Evolutionary conservation across 2,888 invertebrate species (phyloP).

Genomic region (Thymelicus sylvestris): DNA sequence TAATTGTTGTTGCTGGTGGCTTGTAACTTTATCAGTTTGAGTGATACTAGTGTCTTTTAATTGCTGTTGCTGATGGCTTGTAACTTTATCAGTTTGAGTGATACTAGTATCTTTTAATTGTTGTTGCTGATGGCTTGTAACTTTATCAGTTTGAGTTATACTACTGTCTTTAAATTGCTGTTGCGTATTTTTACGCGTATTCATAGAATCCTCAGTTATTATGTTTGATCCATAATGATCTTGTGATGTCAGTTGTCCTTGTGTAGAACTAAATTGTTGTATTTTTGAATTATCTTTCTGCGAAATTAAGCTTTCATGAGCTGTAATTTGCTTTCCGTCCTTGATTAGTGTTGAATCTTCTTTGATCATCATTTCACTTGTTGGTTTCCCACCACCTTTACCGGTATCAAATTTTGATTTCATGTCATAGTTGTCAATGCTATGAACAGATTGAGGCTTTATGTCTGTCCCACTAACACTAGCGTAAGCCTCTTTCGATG

Average conservation of each 20-base stretch:
- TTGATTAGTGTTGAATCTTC: constrained; percentile 73
- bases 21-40: constrained; percentile 51
- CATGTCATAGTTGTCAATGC: constrained; percentile 81
- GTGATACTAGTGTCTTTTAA: constrained; percentile 26
- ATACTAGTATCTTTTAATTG: constrained; percentile 24
- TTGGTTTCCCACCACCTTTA: constrained; percentile 78
- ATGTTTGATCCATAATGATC: constrained; percentile 37
- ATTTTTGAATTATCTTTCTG: constrained; percentile 73
- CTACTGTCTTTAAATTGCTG: constrained; percentile 17
- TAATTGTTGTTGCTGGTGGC: constrained; percentile 46
- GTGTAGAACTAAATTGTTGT: constrained; percentile 63
- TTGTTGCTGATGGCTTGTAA: constrained; percentile 50
- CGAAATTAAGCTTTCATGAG: constrained; percentile 68
- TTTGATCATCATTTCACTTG: constrained; percentile 66
- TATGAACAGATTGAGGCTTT: constrained; percentile 82
- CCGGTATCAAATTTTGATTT: constrained; percentile 84
- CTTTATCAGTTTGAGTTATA: constrained; percentile 46
- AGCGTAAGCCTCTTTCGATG: constrained; percentile 80
- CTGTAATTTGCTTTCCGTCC: constrained; percentile 72
- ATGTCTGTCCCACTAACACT: constrained; percentile 84
- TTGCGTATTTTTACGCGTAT: constrained; percentile 40
- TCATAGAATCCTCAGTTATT: constrained; percentile 37
- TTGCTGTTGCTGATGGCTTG: constrained; percentile 48
- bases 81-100: constrained; percentile 49
- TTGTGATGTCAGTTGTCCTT: constrained; percentile 57